Evolutionary conservation across 2,797 vertebrate species (phyloP), one percentile per base, ranked within the genome.

Genomic region (Decapterus maruadsi): DNA sequence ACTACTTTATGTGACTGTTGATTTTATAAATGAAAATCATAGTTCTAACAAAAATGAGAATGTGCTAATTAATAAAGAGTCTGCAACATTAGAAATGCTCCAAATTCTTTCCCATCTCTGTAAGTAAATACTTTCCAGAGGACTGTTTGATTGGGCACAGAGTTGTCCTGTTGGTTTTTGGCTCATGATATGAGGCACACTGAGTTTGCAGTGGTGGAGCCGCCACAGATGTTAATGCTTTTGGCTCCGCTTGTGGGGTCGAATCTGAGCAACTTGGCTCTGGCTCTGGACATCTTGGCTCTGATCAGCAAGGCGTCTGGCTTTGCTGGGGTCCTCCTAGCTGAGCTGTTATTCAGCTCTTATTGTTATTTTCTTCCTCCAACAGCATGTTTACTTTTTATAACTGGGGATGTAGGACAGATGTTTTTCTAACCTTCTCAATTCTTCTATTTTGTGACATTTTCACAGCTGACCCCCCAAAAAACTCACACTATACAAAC

Each of bases 171-270:
- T 82, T 77, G 72, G 74, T 51, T 81, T 81, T 54, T 78, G 76
- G 72, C 73, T 72, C 69, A 12, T 75, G 34, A 77, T 82, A 59
- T 83, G 67, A 83, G 67, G 70, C 72, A 46, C 10, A 22, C 76
- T 82, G 69, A 68, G 68, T 80, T 62, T 72, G 68, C 72, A 75
- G 65, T 71, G 75, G 73, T 75, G 75, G 36, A 72, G 54, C 80
- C 59, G 29, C 50, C 77, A 38, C 90, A 93, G 84, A 93, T 90
- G 92, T 91, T 83, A 72, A 75, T 85, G 81, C 75, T 90, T 87
- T 89, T 14, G 59, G 22, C 67, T 78, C 85, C 68, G 76, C 76
- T 70, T 83, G 87, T 88, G 90, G 89, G 88, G 85, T 91, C 71
- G 57, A 76, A 64, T 82, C 77, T 57, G 70, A 79, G 42, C 42